A percentile compares a stretch with the other conserved stretches of the same genome.
Conservation (phyloP, 2,888 invertebrate genomes). For the Erebia ligea region DNA sequence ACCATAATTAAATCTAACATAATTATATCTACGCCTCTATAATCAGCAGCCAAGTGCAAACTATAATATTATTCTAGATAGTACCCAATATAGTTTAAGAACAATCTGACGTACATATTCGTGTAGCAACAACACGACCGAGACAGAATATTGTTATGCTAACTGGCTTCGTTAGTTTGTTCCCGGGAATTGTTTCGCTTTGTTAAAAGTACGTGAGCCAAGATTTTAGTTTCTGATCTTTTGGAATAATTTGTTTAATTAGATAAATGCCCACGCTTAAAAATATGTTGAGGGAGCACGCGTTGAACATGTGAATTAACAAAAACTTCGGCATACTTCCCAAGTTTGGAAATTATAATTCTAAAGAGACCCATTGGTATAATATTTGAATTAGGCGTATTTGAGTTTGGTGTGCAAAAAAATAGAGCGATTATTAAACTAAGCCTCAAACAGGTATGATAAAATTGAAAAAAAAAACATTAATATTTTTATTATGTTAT, state of each 20-base stretch:
- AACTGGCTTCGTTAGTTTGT: constrained; percentile 82
- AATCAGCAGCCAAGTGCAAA: neutral
- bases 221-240: constrained; percentile 66
- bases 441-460: no score
- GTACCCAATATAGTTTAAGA: constrained; percentile 62
- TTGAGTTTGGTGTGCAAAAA: no score
- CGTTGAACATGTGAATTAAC: neutral
- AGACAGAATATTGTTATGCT: constrained; percentile 79
- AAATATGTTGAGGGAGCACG: neutral
- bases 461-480: no score
- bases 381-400: no score
- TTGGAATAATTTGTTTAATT: constrained; percentile 62
- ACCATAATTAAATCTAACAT: neutral
- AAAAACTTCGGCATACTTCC: neutral
- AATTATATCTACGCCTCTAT: neutral
- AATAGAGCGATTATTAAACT: no score
- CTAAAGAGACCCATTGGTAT: no score
- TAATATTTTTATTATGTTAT: no score
- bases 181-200: constrained; percentile 75
- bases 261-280: constrained; percentile 39
- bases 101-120: constrained; percentile 63
- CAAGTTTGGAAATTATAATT: no score
- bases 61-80: constrained; percentile 38
- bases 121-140: constrained; percentile 55
- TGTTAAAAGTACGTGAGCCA: constrained; percentile 67